These are phyloP conservation scores for Cyanoliseus patagonus DNA, from an alignment of 2,113 vertebrate genomes.

Conservation along the genomic window DNA sequence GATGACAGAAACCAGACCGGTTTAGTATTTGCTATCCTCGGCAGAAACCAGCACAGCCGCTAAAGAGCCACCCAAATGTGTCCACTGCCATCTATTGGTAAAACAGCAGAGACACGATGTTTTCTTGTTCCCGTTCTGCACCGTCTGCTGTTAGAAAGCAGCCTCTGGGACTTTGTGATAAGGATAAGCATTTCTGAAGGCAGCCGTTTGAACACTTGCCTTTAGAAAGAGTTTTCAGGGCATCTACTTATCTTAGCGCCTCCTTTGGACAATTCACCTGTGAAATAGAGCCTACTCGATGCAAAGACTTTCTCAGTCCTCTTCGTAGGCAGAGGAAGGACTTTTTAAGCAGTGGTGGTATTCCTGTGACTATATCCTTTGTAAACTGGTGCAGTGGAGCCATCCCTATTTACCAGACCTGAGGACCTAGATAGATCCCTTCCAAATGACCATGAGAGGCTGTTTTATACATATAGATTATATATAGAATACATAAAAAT, in stretches of 20 bases:
- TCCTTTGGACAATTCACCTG: background rate
- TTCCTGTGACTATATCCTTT: background rate
- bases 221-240: background rate
- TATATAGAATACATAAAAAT: background rate
- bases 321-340: background rate
- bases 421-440: background rate
- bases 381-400: background rate
- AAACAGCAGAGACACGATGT: background rate
- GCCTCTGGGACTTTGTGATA: background rate
- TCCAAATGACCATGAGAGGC: background rate
- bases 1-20: background rate
- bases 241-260: background rate
- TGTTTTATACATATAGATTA: background rate
- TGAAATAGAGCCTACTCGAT: accelerated
- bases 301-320: background rate
- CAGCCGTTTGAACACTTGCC: background rate
- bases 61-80: background rate
- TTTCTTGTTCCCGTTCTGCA: background rate
- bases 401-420: background rate
- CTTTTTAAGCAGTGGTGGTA: background rate
- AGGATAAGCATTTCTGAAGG: background rate
- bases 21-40: background rate
- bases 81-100: conserved; percentile 49
- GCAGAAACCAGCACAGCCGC: background rate
- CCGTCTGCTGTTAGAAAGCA: background rate